Evolutionary conservation across 2,888 invertebrate species (phyloP).

Genomic region (Apamea crenata): DNA sequence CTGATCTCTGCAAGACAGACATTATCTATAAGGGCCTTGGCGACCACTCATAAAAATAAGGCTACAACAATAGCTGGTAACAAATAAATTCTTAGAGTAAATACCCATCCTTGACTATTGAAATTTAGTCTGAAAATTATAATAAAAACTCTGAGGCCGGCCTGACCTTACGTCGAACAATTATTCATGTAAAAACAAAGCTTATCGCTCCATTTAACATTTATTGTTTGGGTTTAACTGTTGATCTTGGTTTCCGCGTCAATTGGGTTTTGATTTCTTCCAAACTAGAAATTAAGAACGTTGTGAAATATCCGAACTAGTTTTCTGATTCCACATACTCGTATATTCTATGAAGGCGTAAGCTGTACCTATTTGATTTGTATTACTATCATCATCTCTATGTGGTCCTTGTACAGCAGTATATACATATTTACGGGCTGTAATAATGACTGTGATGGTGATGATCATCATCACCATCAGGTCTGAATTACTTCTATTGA

Average conservation of each 20-base stretch:
- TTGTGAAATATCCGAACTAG: not conserved
- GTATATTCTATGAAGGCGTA: not conserved
- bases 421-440: not conserved
- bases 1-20: conserved; percentile 26
- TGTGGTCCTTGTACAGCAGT: not conserved
- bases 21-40: conserved; percentile 49
- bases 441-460: not conserved
- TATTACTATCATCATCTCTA: not conserved
- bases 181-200: conserved; percentile 66
- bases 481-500: not conserved
- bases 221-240: conserved; percentile 54
- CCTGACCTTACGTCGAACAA: conserved; percentile 59
- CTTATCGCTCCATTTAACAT: conserved; percentile 66
- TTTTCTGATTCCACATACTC: not conserved
- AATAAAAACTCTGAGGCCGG: conserved; percentile 62
- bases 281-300: not conserved
- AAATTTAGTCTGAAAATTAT: conserved; percentile 58
- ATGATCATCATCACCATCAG: not conserved
- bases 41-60: conserved; percentile 49
- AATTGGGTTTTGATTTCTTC: conserved; percentile 6
- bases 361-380: not conserved
- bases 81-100: conserved; percentile 43
- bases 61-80: conserved; percentile 45
- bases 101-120: conserved; percentile 65
- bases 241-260: conserved; percentile 59